Evolutionary conservation across 2,888 invertebrate genomes (phyloP), one percentile per base, ranked within the genome.

Genomic region (Rhingia campestris): DNA sequence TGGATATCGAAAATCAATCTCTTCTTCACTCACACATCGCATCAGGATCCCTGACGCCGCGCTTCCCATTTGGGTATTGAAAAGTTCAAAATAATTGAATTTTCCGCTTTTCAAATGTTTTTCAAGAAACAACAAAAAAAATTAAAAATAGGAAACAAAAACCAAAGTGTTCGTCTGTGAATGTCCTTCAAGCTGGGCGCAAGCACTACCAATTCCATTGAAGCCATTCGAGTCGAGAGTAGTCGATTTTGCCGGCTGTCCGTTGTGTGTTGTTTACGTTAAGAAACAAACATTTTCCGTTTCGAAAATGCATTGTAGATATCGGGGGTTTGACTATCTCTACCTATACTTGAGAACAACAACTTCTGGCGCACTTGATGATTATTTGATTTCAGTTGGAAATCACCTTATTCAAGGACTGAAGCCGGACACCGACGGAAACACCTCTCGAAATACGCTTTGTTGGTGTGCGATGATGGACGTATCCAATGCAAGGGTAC

Each of bases 71-170:
- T 47, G 32, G 43, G 6, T 56, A 33, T 47, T 33, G 69, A 56
- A 74, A 59, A 70, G 58, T 45, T 70, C 33, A 63, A 75, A 64
- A 81, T 76, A 81, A 81, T 81, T 75, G 75, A 77, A 64, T 75
- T 75, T 81, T 66, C 69, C 45, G 53, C 35, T 41, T 56, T 47
- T 61, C 63, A 58, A 59, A 67, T 59, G 32, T 39, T 70, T 45
- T 54, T 32, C 49, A 59, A 66, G 35, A 5, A 32, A 37, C 22
- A 41, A n/a, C 37, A 69, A 7, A 43, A 33, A 67, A 12, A 9
- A n/a, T n/a, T 10, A 72, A 49, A 30, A 56, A 22, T 41, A 41
- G 6, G 39, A 33, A 12, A 7, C 39, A 41, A 51, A 39, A 51
- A 39, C 37, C 4, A 10, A 54, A 63, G 30, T 4, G 51, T 6